A percentile compares a stretch with the other conserved stretches of the same genome.
phyloP scores from a whole-genome alignment of 64 coral and sea anemone species.

The Astreopora myriophthalma region DNA sequence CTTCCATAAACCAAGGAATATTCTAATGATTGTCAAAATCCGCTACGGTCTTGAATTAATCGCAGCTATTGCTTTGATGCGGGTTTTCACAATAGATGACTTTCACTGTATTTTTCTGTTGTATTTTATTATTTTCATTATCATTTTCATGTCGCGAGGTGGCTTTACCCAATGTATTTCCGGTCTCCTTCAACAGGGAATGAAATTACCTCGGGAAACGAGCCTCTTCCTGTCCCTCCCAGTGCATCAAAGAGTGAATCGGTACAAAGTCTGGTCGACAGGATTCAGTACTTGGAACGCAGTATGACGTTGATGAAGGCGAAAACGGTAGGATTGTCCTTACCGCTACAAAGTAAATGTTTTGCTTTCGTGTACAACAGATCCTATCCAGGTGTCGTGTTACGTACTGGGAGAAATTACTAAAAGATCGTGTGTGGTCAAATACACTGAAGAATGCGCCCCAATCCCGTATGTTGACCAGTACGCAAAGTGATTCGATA shows the following conservation, averaged over 20 bases:
- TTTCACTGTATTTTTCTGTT: no score
- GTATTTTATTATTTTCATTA: background rate
- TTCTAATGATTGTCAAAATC: no score
- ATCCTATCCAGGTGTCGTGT: background rate
- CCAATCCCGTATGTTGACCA: no score
- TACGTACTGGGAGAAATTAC: background rate
- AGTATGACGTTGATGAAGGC: background rate
- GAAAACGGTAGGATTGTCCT: slow-evolving; percentile 1
- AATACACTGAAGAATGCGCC: no score
- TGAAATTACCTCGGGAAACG: background rate
- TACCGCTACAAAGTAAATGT: background rate
- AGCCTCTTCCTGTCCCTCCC: background rate
- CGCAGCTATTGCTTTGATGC: no score
- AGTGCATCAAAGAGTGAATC: background rate
- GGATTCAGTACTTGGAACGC: background rate
- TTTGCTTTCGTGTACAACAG: background rate
- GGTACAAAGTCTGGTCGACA: background rate
- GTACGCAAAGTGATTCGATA: no score
- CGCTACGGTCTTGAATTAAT: no score
- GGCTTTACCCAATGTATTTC: background rate
- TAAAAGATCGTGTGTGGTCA: background rate
- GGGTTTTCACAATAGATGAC: no score
- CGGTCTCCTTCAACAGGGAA: background rate
- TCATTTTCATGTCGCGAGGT: background rate
- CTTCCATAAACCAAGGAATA: no score